These are phyloP conservation scores for Aporophyla lueneburgensis DNA, from an alignment of 2,888 invertebrate species.

Conservation along the genomic window DNA sequence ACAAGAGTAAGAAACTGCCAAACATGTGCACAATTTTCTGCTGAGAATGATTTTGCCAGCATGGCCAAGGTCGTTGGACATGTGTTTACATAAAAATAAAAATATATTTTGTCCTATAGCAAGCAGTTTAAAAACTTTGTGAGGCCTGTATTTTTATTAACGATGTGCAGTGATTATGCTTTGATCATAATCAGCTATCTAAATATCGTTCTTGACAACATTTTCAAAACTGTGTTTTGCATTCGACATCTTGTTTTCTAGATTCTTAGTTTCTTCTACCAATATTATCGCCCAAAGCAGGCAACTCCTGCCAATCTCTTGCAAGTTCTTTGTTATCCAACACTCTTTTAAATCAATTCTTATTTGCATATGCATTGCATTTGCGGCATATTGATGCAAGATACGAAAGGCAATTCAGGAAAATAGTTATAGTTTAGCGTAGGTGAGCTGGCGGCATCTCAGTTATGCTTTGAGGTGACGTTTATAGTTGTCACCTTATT, in stretches of 20 bases:
- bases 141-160: neutral
- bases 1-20: slow-evolving; percentile 12
- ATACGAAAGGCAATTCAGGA: slow-evolving; percentile 45
- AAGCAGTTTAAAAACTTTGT: neutral
- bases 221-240: neutral
- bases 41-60: slow-evolving; percentile 11
- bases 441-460: slow-evolving; percentile 29
- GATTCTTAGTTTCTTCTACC: neutral
- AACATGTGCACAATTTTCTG: neutral
- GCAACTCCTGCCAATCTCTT: neutral
- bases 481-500: slow-evolving; percentile 25
- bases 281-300: neutral
- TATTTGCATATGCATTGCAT: slow-evolving; percentile 28
- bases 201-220: neutral
- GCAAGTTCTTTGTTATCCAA: slow-evolving; percentile 4
- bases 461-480: slow-evolving; percentile 15
- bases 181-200: neutral
- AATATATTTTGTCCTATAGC: neutral
- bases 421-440: slow-evolving; percentile 41
- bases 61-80: slow-evolving; percentile 19
- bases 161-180: neutral
- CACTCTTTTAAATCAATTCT: neutral
- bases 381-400: slow-evolving; percentile 17
- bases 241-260: neutral
- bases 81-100: slow-evolving; percentile 1